phyloP scores from a whole-genome alignment of 2,888 invertebrate species.

The Zygaena filipendulae region DNA sequence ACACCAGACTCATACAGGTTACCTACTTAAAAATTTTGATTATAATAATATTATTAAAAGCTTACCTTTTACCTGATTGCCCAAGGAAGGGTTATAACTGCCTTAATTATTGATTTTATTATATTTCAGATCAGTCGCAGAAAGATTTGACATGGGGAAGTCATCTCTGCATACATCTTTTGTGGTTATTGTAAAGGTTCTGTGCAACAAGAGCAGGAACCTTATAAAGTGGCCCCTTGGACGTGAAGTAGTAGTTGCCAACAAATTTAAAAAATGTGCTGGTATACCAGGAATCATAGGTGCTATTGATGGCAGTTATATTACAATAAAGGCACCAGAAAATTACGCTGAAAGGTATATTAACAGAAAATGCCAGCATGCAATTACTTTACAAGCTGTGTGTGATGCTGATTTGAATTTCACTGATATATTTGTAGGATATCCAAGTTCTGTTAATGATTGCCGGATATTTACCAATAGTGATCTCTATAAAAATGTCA shows the following conservation, averaged over 20 bases:
- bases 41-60: too few species aligned
- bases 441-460: neutral
- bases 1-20: too few species aligned
- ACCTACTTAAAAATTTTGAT: too few species aligned
- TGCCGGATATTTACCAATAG: neutral
- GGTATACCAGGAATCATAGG: neutral
- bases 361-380: neutral
- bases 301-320: neutral
- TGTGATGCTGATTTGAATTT: neutral
- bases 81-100: too few species aligned
- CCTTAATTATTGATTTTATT: too few species aligned
- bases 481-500: neutral
- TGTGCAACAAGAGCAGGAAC: neutral
- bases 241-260: too few species aligned
- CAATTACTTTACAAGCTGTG: conserved; percentile 1
- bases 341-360: neutral
- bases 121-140: neutral
- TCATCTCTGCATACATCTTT: too few species aligned
- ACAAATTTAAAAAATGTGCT: neutral
- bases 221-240: neutral
- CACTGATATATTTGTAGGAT: neutral
- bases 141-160: neutral
- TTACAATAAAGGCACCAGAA: neutral
- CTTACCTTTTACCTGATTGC: too few species aligned
- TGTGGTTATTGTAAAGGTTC: too few species aligned